phyloP scores from a whole-genome alignment of 2,888 invertebrate genomes.

The Brassicogethes aeneus region DNA sequence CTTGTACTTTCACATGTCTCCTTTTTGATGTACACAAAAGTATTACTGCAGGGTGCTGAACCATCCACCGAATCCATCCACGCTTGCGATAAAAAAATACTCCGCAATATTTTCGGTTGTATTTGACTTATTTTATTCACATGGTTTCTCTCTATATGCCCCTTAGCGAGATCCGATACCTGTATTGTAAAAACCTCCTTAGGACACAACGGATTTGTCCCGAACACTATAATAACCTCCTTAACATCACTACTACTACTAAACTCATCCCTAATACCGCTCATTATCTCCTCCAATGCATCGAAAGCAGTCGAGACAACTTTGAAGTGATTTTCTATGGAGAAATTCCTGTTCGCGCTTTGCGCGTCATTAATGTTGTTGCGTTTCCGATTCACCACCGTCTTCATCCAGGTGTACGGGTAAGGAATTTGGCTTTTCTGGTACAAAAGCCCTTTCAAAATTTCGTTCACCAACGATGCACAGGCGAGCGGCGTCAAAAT shows the following conservation, averaged over 20 bases:
- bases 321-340: slow-evolving; percentile 25
- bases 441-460: slow-evolving; percentile 49
- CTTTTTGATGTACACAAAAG: slow-evolving; percentile 24
- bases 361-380: too few species aligned
- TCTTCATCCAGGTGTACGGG: slow-evolving; percentile 30
- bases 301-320: slow-evolving; percentile 30
- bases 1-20: slow-evolving; percentile 2
- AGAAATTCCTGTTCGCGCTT: slow-evolving; percentile 26
- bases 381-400: too few species aligned
- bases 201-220: slow-evolving; percentile 27
- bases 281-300: slow-evolving; percentile 27
- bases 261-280: slow-evolving; percentile 26
- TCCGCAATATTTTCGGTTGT: slow-evolving; percentile 30
- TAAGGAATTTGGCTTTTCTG: slow-evolving; percentile 45
- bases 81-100: slow-evolving; percentile 26
- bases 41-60: slow-evolving; percentile 25
- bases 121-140: slow-evolving; percentile 22
- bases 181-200: slow-evolving; percentile 29
- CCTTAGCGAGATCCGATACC: slow-evolving; percentile 20
- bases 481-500: slow-evolving; percentile 49
- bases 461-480: slow-evolving; percentile 47
- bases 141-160: slow-evolving; percentile 31
- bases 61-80: slow-evolving; percentile 27
- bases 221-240: slow-evolving; percentile 31
- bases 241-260: slow-evolving; percentile 19